Conservation (phyloP, 2,797 vertebrate genomes). For the Odontamblyopus lacepedii region DNA sequence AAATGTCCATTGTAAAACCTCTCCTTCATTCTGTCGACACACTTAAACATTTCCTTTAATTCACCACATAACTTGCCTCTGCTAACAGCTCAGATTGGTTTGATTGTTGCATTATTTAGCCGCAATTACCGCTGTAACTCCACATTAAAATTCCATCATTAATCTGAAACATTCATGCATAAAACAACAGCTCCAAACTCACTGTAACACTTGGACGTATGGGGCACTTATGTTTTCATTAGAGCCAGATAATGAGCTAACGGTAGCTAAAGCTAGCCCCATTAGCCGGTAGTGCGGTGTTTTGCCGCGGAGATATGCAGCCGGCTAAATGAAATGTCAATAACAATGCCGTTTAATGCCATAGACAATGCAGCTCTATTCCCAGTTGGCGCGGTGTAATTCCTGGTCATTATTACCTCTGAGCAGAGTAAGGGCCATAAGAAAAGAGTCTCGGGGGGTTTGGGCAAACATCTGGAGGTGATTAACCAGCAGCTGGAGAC, state of each 20-base stretch:
- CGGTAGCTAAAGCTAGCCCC: constrained; percentile 46
- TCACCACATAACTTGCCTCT: not conserved
- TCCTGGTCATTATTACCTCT: constrained; percentile 52
- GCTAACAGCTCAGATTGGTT: not conserved
- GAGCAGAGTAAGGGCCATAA: not conserved
- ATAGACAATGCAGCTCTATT: constrained; percentile 60
- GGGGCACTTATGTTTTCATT: constrained; percentile 10
- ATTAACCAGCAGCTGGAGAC: constrained; percentile 1
- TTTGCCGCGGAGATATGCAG: constrained; percentile 36
- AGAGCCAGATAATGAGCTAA: constrained; percentile 18
- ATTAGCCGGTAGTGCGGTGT: constrained; percentile 36
- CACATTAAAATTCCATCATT: not conserved
- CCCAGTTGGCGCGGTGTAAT: constrained; percentile 37
- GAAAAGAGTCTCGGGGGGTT: not conserved
- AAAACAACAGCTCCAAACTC: not conserved
- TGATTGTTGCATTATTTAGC: not conserved
- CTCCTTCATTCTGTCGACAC: not conserved
- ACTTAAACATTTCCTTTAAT: not conserved
- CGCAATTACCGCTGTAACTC: not conserved
- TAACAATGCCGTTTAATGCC: constrained; percentile 55
- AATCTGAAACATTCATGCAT: constrained; percentile 4
- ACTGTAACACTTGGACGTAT: not conserved
- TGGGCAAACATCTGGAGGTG: not conserved
- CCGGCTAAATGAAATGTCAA: constrained; percentile 62
- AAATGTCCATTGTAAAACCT: not conserved